These are phyloP conservation scores for Rhamphomyia laevipes DNA, from an alignment of 2,888 invertebrate genomes.

Conservation along the genomic window DNA sequence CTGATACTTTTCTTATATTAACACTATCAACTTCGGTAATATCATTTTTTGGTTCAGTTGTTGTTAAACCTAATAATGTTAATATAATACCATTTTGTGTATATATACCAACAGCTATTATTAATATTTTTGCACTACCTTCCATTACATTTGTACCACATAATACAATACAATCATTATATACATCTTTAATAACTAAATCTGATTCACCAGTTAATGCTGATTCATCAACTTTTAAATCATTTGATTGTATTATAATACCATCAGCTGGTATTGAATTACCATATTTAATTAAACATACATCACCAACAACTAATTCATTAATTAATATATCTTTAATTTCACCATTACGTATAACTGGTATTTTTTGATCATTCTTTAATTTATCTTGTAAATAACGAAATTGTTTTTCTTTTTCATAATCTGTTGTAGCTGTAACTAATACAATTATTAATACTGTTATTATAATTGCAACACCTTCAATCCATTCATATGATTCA, in stretches of 20 bases:
- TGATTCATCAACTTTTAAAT: slow-evolving; percentile 91
- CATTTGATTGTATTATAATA: slow-evolving; percentile 88
- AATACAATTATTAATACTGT: slow-evolving; percentile 95
- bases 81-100: slow-evolving; percentile 97
- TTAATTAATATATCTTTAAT: slow-evolving; percentile 84
- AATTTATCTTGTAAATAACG: slow-evolving; percentile 90
- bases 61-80: slow-evolving; percentile 74
- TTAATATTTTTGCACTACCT: slow-evolving; percentile 93
- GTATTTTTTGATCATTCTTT: slow-evolving; percentile 94
- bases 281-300: slow-evolving; percentile 89
- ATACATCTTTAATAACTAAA: slow-evolving; percentile 69
- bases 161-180: slow-evolving; percentile 85
- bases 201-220: slow-evolving; percentile 96
- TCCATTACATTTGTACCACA: slow-evolving; percentile 98
- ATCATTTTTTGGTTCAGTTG: slow-evolving; percentile 30
- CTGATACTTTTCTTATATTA: too few relatives aligned
- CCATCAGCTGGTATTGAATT: slow-evolving; percentile 95
- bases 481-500: slow-evolving; percentile 93
- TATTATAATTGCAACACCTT: slow-evolving; percentile 92
- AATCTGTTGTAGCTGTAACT: slow-evolving; percentile 97
- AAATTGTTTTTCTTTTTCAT: slow-evolving; percentile 96
- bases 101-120: slow-evolving; percentile 79
- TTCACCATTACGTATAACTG: slow-evolving; percentile 79
- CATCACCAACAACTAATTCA: slow-evolving; percentile 92
- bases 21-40: slow-evolving; percentile 42